Conservation (phyloP, 2,888 invertebrate species). For the Meghimatium bilineatum region DNA sequence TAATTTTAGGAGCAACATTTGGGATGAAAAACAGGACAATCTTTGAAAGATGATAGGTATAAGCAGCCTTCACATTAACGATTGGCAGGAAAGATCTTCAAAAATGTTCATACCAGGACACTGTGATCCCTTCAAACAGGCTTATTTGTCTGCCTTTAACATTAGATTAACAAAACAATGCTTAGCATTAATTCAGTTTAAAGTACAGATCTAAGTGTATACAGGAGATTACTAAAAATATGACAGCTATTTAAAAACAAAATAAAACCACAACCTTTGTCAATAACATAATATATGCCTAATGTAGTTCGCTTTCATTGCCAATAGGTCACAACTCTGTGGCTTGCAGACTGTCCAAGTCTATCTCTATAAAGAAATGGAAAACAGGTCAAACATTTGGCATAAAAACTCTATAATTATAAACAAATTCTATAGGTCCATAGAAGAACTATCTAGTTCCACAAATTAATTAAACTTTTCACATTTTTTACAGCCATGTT, state of each 20-base stretch:
- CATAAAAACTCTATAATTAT: background rate
- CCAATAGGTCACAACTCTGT: slow-evolving; percentile 35
- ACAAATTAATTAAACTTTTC: background rate
- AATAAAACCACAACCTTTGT: background rate
- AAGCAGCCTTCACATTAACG: too few species aligned
- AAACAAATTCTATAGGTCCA: background rate
- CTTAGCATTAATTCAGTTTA: background rate
- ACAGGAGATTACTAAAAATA: background rate
- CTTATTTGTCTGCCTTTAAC: too few species aligned
- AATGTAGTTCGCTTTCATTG: background rate
- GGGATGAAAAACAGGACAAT: too few species aligned
- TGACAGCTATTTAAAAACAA: background rate
- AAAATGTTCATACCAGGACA: too few species aligned
- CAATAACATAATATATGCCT: background rate
- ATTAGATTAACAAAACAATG: too few species aligned
- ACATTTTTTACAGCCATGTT: background rate
- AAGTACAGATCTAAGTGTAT: background rate
- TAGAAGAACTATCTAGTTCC: too few species aligned
- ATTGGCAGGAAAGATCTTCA: too few species aligned
- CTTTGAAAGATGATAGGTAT: too few species aligned
- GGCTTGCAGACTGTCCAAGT: slow-evolving; percentile 43
- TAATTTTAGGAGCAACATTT: too few species aligned
- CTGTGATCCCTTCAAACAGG: too few species aligned
- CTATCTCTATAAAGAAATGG: slow-evolving; percentile 33
- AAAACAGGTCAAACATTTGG: slow-evolving; percentile 15